phyloP scores from a whole-genome alignment of 2,888 invertebrate species.

The Oxycera nigricornis region DNA sequence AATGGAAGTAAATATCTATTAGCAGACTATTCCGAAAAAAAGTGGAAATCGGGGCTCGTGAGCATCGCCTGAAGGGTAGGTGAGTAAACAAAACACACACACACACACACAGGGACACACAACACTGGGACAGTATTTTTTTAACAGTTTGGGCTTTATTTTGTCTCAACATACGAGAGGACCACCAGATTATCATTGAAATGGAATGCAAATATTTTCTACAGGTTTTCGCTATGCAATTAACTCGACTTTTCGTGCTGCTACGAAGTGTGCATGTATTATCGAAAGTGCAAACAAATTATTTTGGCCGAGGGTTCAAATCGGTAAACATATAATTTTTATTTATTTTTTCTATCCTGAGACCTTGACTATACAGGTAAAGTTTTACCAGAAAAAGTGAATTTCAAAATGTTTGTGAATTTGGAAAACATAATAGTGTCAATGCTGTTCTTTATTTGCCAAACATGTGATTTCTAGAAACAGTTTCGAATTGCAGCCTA shows the following conservation, averaged over 20 bases:
- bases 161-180: neutral
- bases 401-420: constrained; percentile 2
- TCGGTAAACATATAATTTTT: constrained; percentile 39
- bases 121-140: neutral
- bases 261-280: neutral
- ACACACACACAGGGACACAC: too few species aligned
- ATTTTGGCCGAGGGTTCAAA: neutral
- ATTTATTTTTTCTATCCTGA: constrained; percentile 31
- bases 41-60: neutral
- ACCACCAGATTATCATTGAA: neutral
- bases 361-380: neutral
- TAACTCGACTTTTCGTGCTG: neutral
- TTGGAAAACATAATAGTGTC: neutral
- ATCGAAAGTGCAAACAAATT: neutral
- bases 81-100: neutral
- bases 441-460: too few species aligned
- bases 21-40: neutral
- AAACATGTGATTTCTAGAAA: too few species aligned
- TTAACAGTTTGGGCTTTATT: neutral
- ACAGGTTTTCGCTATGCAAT: neutral
- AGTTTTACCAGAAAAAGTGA: neutral
- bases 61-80: neutral
- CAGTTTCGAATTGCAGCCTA: too few species aligned
- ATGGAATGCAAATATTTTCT: neutral
- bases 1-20: constrained; percentile 10